Evolutionary conservation across 2,888 invertebrate genomes (phyloP), one percentile per base, ranked within the genome.

Genomic region (Hesperia comma): DNA sequence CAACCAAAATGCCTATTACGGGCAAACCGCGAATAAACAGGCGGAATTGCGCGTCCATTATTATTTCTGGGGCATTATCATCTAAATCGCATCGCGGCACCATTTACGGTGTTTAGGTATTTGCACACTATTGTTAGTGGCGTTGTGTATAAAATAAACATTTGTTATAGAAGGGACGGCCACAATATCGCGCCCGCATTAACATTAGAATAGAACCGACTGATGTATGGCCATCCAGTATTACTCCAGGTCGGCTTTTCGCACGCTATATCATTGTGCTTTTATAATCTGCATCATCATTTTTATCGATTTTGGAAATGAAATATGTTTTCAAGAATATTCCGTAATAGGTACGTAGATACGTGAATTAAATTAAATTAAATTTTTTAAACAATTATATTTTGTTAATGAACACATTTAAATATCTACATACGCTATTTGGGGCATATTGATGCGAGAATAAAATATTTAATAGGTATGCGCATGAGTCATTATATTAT

Each of bases 101-200:
- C 90, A 87, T 88, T 88, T 86, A 88, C 85, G 85, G 82, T 87
- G 92, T 90, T 90, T 91, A 92, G 92, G 92, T 92, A 89, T 92
- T 92, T 92, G 88, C 91, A 82, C 87, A 92, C 92, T 92, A 92
- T 92, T 92, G 92, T 92, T 90, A 92, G 90, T 90, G 90, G 88
- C 90, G 88, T 84, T 91, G 92, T 90, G 92, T 92, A 92, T 92
- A 92, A 92, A 92, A 92, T 92, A 91, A 92, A 92, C 92, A 92
- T 92, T 92, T 91, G 92, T 92, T 92, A 92, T 86, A 83, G 86
- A 81, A 84, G 85, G 87, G 79, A 76, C 77, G 82, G 84, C 84
- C 83, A 88, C 90, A 90, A 90, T 91, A 90, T 90, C 88, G 86
- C 84, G 86, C 87, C 87, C 85, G 80, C 77, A 92, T 92, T 92